phyloP scores from a whole-genome alignment of 2,888 invertebrate genomes.

The Torymus aiolomorphi region DNA sequence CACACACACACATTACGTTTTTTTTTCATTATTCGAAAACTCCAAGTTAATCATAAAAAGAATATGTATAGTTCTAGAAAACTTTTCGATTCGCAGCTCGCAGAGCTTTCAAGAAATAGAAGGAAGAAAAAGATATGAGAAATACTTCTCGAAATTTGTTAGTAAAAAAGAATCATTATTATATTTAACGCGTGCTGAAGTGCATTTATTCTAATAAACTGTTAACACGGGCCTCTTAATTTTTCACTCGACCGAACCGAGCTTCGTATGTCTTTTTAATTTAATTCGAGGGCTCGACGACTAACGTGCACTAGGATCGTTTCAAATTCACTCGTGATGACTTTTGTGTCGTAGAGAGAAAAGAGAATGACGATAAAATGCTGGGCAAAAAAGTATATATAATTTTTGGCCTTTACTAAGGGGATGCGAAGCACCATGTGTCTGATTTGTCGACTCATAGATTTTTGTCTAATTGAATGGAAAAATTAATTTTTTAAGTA shows the following conservation, averaged over 20 bases:
- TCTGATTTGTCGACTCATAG: conserved; percentile 21
- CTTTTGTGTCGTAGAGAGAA: conserved; percentile 3
- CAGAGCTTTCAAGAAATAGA: conserved; percentile 13
- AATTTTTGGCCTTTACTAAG: conserved; percentile 31
- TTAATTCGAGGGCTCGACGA: conserved; percentile 21
- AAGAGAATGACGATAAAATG: conserved; percentile 9
- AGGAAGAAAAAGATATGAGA: conserved; percentile 1
- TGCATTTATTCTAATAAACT: conserved; percentile 53
- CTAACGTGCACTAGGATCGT: conserved; percentile 20
- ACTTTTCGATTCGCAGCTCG: conserved; percentile 11
- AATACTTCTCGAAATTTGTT: conserved; percentile 26
- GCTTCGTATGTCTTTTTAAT: conserved; percentile 21
- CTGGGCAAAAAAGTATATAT: conserved; percentile 25
- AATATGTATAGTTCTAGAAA: conserved; percentile 33
- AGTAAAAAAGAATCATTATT: conserved; percentile 17
- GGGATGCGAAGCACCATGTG: conserved; percentile 21
- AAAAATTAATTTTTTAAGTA: conserved; percentile 38
- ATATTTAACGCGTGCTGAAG: conserved; percentile 42
- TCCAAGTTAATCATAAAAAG: neutral
- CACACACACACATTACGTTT: neutral
- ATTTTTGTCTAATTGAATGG: conserved; percentile 19
- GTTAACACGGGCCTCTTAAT: conserved; percentile 24
- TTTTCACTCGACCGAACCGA: conserved; percentile 33
- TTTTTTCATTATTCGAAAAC: conserved; percentile 22
- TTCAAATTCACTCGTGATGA: conserved; percentile 25